These are phyloP conservation scores for Drosophila colorata DNA, from an alignment of 2,888 invertebrate species.

Conservation along the genomic window DNA sequence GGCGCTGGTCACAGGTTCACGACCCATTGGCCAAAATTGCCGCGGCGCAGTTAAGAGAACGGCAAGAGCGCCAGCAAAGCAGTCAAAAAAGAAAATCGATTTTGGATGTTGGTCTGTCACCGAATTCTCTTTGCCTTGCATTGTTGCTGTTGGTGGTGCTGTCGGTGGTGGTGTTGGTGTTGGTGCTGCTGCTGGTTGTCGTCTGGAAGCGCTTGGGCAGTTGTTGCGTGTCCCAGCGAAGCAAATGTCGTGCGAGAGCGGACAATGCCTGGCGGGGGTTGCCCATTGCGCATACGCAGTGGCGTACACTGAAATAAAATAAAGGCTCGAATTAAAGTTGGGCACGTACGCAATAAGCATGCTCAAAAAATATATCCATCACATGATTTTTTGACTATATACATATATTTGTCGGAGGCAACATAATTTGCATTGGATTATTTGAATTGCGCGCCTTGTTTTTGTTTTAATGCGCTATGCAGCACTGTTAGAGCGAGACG, in stretches of 20 bases:
- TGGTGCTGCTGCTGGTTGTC: conserved; percentile 24
- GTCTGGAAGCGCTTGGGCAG: conserved; percentile 61
- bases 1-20: conserved; percentile 65
- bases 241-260: conserved; percentile 17
- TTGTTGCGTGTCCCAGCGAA: conserved; percentile 54
- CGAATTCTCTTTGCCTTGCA: conserved; percentile 13
- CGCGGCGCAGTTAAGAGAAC: conserved; percentile 56
- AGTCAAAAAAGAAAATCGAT: conserved; percentile 62
- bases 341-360: no score
- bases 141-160: conserved; percentile 19
- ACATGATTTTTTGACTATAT: not conserved
- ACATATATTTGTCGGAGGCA: no score
- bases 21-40: conserved; percentile 66
- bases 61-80: conserved; percentile 9
- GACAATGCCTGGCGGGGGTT: conserved; percentile 17
- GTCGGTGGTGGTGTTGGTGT: not conserved
- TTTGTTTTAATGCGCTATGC: not conserved
- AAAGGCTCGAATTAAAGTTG: not conserved
- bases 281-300: conserved; percentile 65
- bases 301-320: conserved; percentile 52
- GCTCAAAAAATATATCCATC: not conserved
- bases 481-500: not conserved
- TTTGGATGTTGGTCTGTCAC: conserved; percentile 30
- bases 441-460: not conserved
- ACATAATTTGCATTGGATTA: no score